Evolutionary conservation across 2,888 invertebrate species (phyloP).

Genomic region (Mystacides longicornis): DNA sequence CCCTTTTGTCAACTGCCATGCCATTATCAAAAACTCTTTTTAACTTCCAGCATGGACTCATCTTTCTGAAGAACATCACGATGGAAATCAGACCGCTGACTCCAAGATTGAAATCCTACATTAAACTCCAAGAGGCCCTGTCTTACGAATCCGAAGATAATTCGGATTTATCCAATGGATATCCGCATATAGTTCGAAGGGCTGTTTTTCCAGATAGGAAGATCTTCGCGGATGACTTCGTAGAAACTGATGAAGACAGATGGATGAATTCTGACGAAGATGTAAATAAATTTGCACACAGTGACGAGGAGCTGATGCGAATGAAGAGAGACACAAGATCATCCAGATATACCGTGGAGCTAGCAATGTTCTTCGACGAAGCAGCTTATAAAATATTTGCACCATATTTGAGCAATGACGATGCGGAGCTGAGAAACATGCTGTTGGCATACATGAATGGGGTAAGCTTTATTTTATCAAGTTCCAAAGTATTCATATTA

Average conservation of each 20-base stretch:
- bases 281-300: not conserved
- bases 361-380: conserved; percentile 69
- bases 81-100: conserved; percentile 62
- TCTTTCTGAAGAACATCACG: conserved; percentile 59
- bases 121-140: conserved; percentile 36
- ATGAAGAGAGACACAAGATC: conserved; percentile 26
- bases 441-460: conserved; percentile 72
- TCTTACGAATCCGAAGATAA: conserved; percentile 29
- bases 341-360: conserved; percentile 54
- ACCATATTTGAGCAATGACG: conserved; percentile 59
- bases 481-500: no score
- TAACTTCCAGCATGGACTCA: conserved; percentile 54
- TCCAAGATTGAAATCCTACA: conserved; percentile 35
- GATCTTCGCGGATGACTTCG: conserved; percentile 39
- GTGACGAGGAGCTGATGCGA: conserved; percentile 4
- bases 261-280: conserved; percentile 6
- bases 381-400: conserved; percentile 64
- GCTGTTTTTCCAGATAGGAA: conserved; percentile 45
- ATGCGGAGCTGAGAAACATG: conserved; percentile 62
- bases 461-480: conserved; percentile 38
- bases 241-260: conserved; percentile 14
- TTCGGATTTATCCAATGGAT: conserved; percentile 23
- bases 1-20: no score
- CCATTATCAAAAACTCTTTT: not conserved
- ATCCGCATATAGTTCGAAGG: conserved; percentile 53